A percentile compares a stretch with the other conserved stretches of the same genome.
Conservation (phyloP, 2,113 vertebrate species). For the Turdus rufiventris region DNA sequence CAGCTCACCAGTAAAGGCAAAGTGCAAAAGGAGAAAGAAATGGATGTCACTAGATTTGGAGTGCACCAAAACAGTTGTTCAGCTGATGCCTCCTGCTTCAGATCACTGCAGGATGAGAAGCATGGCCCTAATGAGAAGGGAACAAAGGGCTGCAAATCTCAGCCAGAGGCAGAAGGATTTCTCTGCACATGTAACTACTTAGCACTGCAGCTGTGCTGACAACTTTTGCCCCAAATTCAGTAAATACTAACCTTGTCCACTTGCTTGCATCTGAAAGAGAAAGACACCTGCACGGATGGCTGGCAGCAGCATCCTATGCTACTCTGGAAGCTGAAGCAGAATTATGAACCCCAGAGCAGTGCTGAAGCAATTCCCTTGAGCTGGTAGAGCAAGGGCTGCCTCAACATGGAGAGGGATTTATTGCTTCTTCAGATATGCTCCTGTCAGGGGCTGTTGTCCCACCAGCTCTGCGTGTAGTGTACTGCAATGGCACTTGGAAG, state of each 20-base stretch:
- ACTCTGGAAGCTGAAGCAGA: not conserved
- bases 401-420: not conserved
- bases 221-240: not conserved
- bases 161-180: not conserved
- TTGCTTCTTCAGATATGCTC: not conserved
- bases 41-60: not conserved
- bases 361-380: not conserved
- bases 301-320: not conserved
- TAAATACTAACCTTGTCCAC: not conserved
- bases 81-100: fast-evolving
- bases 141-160: not conserved
- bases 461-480: not conserved
- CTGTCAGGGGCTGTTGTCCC: not conserved
- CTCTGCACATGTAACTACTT: not conserved
- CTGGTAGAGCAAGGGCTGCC: not conserved
- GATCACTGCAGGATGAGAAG: not conserved
- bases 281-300: not conserved
- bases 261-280: not conserved
- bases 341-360: not conserved
- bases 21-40: not conserved
- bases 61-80: not conserved
- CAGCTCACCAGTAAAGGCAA: not conserved
- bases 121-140: not conserved
- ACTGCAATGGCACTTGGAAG: not conserved
- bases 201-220: not conserved